Evolutionary conservation across 1,140 invertebrate species (phyloP), one percentile per base, ranked within the genome.

Genomic region (Drosophila orosa): DNA sequence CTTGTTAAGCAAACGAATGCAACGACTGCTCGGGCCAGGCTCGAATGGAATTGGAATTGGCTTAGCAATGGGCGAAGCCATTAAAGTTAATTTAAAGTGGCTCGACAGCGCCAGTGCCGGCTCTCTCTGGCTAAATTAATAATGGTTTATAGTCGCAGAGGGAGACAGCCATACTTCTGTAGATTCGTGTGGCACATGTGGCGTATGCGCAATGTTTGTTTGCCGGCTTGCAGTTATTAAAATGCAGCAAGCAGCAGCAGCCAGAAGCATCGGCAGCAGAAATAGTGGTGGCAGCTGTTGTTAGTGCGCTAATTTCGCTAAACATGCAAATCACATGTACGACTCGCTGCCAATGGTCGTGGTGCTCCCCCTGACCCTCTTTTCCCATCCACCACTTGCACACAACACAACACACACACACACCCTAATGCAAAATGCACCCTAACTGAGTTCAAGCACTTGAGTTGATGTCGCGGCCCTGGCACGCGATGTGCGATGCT

Each of bases 281-380:
- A 62, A 71, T 59, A 54, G 42, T 52, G 48, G 52, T 71, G 66
- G 79, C 79, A 79, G 82, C 79, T 87, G 83, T 86, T 86, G 83
- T 83, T 86, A 87, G 83, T 86, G 83, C 83, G 84, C 83, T 86
- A 86, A 86, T 86, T 86, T 86, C 63, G 75, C 83, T 86, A 86
- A 86, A 86, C 83, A 86, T 86, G 83, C 83, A 86, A 86, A 86
- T 86, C 84, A 87, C 76, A 87, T 86, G 83, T 86, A 78, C 58
- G 63, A 55, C 62, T 68, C 31, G 52, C 55, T 42, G 72, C 56
- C 54, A 33, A 59, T 68, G 57, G 71, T 67, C 55, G 13, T 58
- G 17, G n/a, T 24, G 10, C 22, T 17, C n/a, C 40, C 33, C n/a
- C 10, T 5, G 8, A 10, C 25, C 35, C 17, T 7, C 17, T 19